A percentile compares a stretch with the other conserved stretches of the same genome.
Evolutionary conservation across 1,140 invertebrate genomes (phyloP).

Genomic region (Calliphora vicina): DNA sequence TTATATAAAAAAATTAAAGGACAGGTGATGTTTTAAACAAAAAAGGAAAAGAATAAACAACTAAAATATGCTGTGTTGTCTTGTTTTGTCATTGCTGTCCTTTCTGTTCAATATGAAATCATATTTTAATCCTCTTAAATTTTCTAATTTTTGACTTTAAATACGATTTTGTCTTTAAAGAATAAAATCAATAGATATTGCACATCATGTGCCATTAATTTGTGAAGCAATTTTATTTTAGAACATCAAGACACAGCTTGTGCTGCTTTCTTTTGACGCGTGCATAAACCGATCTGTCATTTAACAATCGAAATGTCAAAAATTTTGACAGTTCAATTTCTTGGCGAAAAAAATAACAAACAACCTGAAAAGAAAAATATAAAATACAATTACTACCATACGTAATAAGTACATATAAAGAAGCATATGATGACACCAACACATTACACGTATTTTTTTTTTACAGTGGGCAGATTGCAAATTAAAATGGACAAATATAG

Average conservation of each 20-base stretch:
- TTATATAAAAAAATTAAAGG: slow-evolving; percentile 7
- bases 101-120: neutral
- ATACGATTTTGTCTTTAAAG: neutral
- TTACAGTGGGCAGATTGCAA: too few species aligned
- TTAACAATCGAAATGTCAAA: slow-evolving; percentile 42
- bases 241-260: neutral
- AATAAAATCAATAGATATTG: slow-evolving; percentile 4
- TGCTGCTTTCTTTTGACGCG: slow-evolving; percentile 1
- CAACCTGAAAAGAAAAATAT: neutral
- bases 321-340: slow-evolving; percentile 43
- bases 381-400: slow-evolving; percentile 21
- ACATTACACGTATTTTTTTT: neutral
- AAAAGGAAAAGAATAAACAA: too few species aligned
- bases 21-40: slow-evolving; percentile 8
- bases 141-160: slow-evolving; percentile 24
- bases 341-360: slow-evolving; percentile 18
- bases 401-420: neutral
- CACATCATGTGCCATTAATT: neutral
- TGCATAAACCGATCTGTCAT: slow-evolving; percentile 37
- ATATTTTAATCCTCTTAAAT: slow-evolving; percentile 28
- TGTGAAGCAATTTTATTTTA: neutral
- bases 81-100: neutral
- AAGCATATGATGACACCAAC: slow-evolving; percentile 32
- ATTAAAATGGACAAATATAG: too few species aligned
- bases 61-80: neutral